Conservation (phyloP, 2,888 invertebrate genomes). For the Leucophora obtusa region DNA sequence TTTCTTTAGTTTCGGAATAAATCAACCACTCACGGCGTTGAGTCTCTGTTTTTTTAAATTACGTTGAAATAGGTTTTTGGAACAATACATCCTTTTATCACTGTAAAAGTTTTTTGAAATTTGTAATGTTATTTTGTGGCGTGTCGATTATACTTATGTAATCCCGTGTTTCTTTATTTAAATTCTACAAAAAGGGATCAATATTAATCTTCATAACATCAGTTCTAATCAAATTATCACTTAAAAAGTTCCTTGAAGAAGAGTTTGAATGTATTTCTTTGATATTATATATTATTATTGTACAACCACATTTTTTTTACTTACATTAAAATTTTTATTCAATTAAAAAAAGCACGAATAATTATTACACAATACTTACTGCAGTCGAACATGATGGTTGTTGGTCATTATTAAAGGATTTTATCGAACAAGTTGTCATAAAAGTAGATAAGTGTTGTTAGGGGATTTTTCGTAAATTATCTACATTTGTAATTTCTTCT, state of each 20-base stretch:
- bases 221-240: constrained; percentile 4
- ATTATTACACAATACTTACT: too few species aligned
- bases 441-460: too few species aligned
- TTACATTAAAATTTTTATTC: too few species aligned
- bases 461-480: too few species aligned
- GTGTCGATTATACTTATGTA: constrained; percentile 11
- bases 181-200: constrained; percentile 23
- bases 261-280: too few species aligned
- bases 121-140: constrained; percentile 6
- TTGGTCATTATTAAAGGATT: too few species aligned
- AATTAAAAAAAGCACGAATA: too few species aligned
- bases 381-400: too few species aligned
- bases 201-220: constrained; percentile 2
- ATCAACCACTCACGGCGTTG: constrained; percentile 28
- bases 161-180: constrained; percentile 18
- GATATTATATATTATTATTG: too few species aligned
- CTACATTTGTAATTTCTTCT: too few species aligned
- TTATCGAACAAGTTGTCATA: too few species aligned
- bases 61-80: constrained; percentile 31
- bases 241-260: background rate
- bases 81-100: constrained; percentile 23
- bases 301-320: too few species aligned
- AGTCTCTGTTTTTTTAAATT: constrained; percentile 37
- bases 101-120: constrained; percentile 14
- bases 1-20: constrained; percentile 20